These are phyloP conservation scores for Mungos mungo DNA, from an alignment of 2,113 vertebrate species.

Conservation along the genomic window DNA sequence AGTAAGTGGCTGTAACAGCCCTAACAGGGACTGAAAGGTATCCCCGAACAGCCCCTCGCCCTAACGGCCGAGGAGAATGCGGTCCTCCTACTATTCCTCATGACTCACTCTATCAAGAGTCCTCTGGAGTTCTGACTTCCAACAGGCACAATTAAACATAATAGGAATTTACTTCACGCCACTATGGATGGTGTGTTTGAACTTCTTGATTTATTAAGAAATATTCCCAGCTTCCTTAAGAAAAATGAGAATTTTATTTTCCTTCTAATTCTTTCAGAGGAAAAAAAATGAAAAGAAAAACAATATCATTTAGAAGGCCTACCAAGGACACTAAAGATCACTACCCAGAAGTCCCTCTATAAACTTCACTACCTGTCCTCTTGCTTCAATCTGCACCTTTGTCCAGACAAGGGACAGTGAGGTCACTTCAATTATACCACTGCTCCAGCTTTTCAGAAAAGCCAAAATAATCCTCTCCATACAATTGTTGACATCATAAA, in stretches of 20 bases:
- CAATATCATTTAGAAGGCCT: not conserved
- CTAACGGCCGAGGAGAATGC: rapidly evolving
- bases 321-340: not conserved
- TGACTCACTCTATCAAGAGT: rapidly evolving
- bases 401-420: not conserved
- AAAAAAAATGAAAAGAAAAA: not conserved
- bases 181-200: not conserved
- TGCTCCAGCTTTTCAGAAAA: not conserved
- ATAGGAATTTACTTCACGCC: not conserved
- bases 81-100: rapidly evolving
- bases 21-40: too few relatives aligned
- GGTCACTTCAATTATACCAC: not conserved
- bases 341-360: not conserved
- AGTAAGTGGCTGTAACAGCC: rapidly evolving
- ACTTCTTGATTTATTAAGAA: not conserved
- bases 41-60: too few relatives aligned
- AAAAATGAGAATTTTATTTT: not conserved
- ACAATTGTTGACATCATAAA: not conserved
- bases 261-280: not conserved
- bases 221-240: not conserved
- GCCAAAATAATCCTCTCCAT: not conserved
- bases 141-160: not conserved
- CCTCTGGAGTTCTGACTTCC: not conserved
- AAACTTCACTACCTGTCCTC: not conserved
- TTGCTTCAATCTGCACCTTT: not conserved